Conservation (phyloP, 2,113 vertebrate genomes). For the Atrichornis clamosus region DNA sequence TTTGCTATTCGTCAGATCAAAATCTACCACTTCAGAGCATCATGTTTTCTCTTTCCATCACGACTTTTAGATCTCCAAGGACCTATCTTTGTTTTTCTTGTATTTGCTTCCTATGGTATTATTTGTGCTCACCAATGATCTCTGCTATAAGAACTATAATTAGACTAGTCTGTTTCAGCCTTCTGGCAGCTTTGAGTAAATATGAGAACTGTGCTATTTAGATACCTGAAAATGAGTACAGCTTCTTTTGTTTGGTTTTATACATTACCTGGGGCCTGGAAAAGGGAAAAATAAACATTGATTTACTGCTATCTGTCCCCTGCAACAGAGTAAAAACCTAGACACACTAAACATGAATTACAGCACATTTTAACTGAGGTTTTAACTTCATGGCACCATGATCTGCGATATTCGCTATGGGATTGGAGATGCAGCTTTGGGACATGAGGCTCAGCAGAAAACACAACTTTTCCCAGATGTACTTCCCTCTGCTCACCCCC, state of each 20-base stretch:
- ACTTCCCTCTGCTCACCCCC: background rate
- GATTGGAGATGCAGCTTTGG: background rate
- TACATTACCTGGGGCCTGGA: background rate
- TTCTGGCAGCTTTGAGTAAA: conserved; percentile 10
- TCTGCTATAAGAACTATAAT: background rate
- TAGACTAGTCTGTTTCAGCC: background rate
- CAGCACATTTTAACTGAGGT: background rate
- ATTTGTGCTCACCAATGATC: conserved; percentile 8
- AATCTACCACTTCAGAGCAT: background rate
- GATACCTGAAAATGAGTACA: background rate
- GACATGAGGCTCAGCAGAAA: background rate
- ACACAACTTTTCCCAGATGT: fast-evolving
- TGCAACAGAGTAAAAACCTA: background rate
- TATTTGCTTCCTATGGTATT: background rate
- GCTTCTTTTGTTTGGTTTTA: background rate
- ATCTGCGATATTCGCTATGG: background rate
- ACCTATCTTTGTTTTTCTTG: background rate
- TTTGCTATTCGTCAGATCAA: background rate
- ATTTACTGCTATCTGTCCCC: background rate
- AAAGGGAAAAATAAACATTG: background rate
- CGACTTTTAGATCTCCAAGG: background rate
- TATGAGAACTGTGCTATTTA: background rate
- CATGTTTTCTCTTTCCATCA: background rate
- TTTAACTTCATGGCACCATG: background rate
- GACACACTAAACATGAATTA: background rate